Percentiles rank a stretch among this genome's conserved stretches.
phyloP scores from a whole-genome alignment of 2,113 vertebrate species.

The Sander lucioperca region DNA sequence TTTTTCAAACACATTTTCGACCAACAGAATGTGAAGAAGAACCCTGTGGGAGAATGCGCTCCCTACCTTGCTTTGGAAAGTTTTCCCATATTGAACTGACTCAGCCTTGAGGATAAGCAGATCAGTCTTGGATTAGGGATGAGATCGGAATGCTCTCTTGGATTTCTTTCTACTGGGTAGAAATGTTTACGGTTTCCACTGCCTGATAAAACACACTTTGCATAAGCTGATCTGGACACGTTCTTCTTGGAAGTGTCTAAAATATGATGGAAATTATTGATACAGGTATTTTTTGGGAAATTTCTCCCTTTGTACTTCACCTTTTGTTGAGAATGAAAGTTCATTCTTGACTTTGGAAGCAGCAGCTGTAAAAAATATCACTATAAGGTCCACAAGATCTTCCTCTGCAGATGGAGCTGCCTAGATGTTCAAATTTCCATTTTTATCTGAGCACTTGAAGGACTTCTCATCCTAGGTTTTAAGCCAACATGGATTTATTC shows the following conservation, averaged over 20 bases:
- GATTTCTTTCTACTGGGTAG: conserved; percentile 42
- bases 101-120: conserved; percentile 64
- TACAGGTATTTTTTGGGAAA: neutral
- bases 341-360: conserved; percentile 8
- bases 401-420: neutral
- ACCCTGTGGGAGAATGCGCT: conserved; percentile 43
- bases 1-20: conserved; percentile 13
- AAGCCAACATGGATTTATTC: neutral
- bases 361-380: neutral
- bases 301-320: neutral
- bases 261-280: conserved; percentile 17
- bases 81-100: conserved; percentile 54
- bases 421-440: neutral
- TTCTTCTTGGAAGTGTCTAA: conserved; percentile 8
- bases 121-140: conserved; percentile 64
- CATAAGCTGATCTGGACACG: conserved; percentile 12
- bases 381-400: neutral
- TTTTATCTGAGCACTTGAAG: neutral
- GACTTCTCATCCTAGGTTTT: neutral
- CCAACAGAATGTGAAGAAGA: conserved; percentile 32
- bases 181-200: conserved; percentile 42
- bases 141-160: conserved; percentile 51
- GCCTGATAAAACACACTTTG: conserved; percentile 44
- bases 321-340: conserved; percentile 5
- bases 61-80: conserved; percentile 52